A percentile compares a stretch with the other conserved stretches of the same genome.
Conservation (phyloP, 2,888 invertebrate genomes). For the Vesta saturnalis region DNA sequence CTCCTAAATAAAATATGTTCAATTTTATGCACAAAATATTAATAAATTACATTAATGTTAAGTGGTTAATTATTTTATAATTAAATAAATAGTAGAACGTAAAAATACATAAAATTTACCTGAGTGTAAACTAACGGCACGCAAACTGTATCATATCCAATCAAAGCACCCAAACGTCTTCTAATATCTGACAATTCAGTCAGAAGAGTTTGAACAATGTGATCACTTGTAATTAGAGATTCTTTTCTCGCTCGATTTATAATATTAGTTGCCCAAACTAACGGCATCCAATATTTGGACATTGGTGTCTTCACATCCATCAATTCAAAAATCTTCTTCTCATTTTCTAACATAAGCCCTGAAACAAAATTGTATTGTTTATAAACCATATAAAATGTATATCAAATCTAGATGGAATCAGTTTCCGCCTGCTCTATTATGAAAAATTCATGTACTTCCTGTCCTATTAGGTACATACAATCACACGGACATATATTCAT, state of each 20-base stretch:
- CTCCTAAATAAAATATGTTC: no score
- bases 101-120: slow-evolving; percentile 68
- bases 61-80: no score
- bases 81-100: no score
- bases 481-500: slow-evolving; percentile 6
- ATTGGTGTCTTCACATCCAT: slow-evolving; percentile 90
- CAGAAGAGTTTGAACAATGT: slow-evolving; percentile 90
- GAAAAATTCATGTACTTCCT: slow-evolving; percentile 34
- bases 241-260: slow-evolving; percentile 89
- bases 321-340: slow-evolving; percentile 89
- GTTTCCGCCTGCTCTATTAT: slow-evolving; percentile 35
- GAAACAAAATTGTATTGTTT: slow-evolving; percentile 48
- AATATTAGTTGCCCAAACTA: slow-evolving; percentile 93
- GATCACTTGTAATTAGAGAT: slow-evolving; percentile 85
- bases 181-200: slow-evolving; percentile 91
- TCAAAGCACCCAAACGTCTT: slow-evolving; percentile 82
- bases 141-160: slow-evolving; percentile 91
- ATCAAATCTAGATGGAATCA: slow-evolving; percentile 20
- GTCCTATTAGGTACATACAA: slow-evolving; percentile 11
- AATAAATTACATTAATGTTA: no score
- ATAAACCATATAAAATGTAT: neutral
- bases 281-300: slow-evolving; percentile 94
- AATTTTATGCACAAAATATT: no score
- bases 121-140: slow-evolving; percentile 93
- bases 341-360: slow-evolving; percentile 92